A percentile compares a stretch with the other conserved stretches of the same genome.
Conservation (phyloP, 1,140 invertebrate species). For the Drosophila nebulosa region DNA sequence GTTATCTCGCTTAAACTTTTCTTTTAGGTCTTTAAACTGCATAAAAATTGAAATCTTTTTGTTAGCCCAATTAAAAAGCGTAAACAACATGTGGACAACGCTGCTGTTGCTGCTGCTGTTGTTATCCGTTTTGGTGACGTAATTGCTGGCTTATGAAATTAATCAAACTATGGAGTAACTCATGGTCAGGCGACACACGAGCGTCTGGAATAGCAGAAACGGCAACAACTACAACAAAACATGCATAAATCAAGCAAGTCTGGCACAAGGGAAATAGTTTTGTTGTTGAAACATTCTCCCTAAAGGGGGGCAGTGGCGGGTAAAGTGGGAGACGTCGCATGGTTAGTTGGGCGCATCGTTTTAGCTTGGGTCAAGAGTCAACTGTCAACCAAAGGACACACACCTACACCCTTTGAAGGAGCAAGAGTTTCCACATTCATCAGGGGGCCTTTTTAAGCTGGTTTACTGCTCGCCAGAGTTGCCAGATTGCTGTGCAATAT, state of each 20-base stretch:
- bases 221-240: no score
- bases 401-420: not conserved
- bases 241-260: constrained; percentile 64
- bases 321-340: no score
- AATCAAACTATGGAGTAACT: constrained; percentile 55
- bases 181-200: constrained; percentile 15
- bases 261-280: constrained; percentile 48
- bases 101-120: not conserved
- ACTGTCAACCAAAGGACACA: constrained; percentile 1
- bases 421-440: constrained; percentile 44
- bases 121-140: constrained; percentile 38
- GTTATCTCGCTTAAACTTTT: no score
- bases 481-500: constrained; percentile 55
- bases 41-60: no score
- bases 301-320: not conserved
- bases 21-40: no score
- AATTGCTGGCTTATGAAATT: constrained; percentile 44
- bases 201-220: not conserved
- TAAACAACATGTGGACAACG: not conserved
- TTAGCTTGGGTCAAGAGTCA: constrained; percentile 44
- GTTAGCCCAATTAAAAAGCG: not conserved
- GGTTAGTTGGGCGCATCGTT: constrained; percentile 9
- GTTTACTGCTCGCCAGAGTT: constrained; percentile 25
- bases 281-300: constrained; percentile 51
- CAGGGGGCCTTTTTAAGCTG: constrained; percentile 27